Conservation (phyloP, 2,797 vertebrate species). For the Crocidura indochinensis region DNA sequence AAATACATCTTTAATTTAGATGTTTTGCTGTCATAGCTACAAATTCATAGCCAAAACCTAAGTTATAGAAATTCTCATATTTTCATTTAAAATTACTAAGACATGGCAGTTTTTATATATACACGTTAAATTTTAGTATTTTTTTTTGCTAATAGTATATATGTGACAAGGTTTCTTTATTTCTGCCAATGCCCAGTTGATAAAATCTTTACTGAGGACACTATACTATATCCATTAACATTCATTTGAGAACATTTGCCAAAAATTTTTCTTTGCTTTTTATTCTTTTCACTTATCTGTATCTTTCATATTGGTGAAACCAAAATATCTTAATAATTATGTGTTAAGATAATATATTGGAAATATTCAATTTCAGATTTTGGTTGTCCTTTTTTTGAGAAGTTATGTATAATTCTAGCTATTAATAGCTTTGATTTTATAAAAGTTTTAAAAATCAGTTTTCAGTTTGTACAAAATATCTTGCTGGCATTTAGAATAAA, state of each 20-base stretch:
- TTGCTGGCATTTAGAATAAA: conserved; percentile 31
- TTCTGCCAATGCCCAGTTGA: neutral
- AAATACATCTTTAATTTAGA: conserved; percentile 3
- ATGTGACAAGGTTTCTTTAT: neutral
- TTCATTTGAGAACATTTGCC: neutral
- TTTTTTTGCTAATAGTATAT: neutral
- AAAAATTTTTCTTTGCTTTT: neutral
- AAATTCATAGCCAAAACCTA: neutral
- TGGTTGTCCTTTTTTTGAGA: neutral
- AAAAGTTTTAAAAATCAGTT: neutral
- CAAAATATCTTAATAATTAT: conserved; percentile 25
- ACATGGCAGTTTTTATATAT: neutral
- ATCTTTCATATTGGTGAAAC: neutral
- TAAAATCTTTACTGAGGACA: neutral
- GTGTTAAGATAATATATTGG: neutral
- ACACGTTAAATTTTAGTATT: neutral
- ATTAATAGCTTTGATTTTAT: neutral
- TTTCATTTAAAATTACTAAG: conserved; percentile 6
- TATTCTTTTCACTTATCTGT: conserved; percentile 10
- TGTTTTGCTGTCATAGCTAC: neutral
- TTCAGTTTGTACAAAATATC: neutral
- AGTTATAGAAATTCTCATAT: neutral
- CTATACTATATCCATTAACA: neutral
- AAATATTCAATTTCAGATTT: neutral
- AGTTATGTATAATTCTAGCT: conserved; percentile 1